Conservation (phyloP, 2,888 invertebrate genomes). For the Onthophagus sagittarius region DNA sequence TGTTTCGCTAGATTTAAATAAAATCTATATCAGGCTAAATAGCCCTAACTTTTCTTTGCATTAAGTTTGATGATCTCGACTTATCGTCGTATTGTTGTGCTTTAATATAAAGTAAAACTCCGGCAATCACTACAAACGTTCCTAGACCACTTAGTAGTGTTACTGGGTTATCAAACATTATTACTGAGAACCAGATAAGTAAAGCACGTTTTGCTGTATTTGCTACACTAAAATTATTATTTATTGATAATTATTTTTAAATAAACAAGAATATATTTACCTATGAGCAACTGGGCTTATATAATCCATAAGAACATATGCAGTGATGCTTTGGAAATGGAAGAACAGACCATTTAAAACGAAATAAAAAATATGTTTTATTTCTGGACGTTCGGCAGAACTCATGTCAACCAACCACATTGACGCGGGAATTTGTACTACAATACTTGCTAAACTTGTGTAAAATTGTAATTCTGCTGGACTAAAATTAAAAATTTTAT, state of each 20-base stretch:
- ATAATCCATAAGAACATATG: conserved; percentile 75
- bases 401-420: conserved; percentile 62
- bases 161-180: conserved; percentile 71
- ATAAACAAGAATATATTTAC: conserved; percentile 42
- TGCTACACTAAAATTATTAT: conserved; percentile 59
- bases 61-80: conserved; percentile 40
- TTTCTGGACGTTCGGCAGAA: conserved; percentile 50
- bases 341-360: conserved; percentile 71
- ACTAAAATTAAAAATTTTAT: conserved; percentile 49
- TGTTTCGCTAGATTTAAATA: too few relatives aligned
- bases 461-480: conserved; percentile 78
- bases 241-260: not conserved
- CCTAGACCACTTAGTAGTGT: conserved; percentile 70
- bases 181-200: conserved; percentile 71
- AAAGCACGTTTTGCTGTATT: conserved; percentile 77
- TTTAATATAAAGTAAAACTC: conserved; percentile 71
- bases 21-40: conserved; percentile 35
- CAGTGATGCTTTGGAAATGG: conserved; percentile 76
- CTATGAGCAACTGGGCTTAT: conserved; percentile 78
- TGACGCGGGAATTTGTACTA: conserved; percentile 69
- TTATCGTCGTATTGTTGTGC: conserved; percentile 60
- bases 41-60: conserved; percentile 46
- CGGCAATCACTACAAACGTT: conserved; percentile 65
- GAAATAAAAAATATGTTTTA: conserved; percentile 55
- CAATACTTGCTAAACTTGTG: conserved; percentile 68